Percentiles rank a stretch among this genome's conserved stretches.
Evolutionary conservation across 2,888 invertebrate genomes (phyloP).

Genomic region (Tenodera sinensis): DNA sequence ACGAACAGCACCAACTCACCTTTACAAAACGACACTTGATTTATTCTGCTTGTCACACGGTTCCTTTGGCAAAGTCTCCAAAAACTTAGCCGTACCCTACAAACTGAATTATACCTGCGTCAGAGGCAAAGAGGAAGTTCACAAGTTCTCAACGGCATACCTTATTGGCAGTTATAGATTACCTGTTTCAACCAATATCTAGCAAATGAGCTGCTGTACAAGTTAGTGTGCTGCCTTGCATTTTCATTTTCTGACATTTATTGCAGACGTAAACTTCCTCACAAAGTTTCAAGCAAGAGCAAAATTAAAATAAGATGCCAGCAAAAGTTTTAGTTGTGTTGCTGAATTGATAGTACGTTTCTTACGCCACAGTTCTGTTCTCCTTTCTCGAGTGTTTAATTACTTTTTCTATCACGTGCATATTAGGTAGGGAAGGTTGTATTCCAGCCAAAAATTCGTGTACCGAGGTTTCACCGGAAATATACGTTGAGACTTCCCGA

Average conservation of each 20-base stretch:
- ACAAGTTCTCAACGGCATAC: background rate
- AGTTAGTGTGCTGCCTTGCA: background rate
- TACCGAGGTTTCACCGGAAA: too few relatives aligned
- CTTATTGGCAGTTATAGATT: background rate
- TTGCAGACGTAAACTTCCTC: background rate
- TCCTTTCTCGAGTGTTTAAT: too few relatives aligned
- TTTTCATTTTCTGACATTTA: background rate
- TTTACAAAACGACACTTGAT: background rate
- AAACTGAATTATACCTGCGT: background rate
- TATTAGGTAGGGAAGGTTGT: too few relatives aligned
- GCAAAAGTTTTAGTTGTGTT: too few relatives aligned
- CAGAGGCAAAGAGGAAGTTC: background rate
- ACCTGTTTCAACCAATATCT: too few relatives aligned
- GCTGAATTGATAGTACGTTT: too few relatives aligned
- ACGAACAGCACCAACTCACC: background rate
- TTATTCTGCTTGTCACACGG: background rate
- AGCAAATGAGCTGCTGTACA: too few relatives aligned
- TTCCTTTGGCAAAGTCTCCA: background rate
- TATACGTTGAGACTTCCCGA: too few relatives aligned
- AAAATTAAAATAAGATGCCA: background rate
- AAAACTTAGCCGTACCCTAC: background rate
- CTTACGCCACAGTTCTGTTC: too few relatives aligned
- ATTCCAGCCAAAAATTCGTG: too few relatives aligned
- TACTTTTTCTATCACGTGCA: too few relatives aligned
- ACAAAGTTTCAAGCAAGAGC: background rate